phyloP scores from a whole-genome alignment of 2,113 vertebrate genomes.

The Plectropomus leopardus region DNA sequence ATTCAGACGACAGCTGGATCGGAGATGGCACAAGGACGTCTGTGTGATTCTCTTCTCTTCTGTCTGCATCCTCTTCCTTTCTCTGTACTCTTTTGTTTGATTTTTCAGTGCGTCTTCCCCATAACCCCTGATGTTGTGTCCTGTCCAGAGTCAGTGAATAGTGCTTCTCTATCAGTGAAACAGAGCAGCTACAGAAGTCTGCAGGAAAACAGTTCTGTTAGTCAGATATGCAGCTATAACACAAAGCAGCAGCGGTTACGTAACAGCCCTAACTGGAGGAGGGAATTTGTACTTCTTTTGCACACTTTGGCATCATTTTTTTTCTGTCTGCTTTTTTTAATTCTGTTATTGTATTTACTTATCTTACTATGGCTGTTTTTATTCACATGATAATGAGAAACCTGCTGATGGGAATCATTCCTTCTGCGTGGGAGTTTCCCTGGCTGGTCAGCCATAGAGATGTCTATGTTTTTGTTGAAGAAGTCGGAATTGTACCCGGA shows the following conservation, averaged over 20 bases:
- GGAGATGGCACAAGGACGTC: slow-evolving; percentile 50
- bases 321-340: slow-evolving; percentile 16
- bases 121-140: slow-evolving; percentile 60
- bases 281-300: slow-evolving; percentile 29
- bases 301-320: slow-evolving; percentile 14
- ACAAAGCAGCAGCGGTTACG: slow-evolving; percentile 60
- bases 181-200: slow-evolving; percentile 71
- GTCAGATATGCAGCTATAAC: slow-evolving; percentile 52
- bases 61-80: slow-evolving; percentile 34
- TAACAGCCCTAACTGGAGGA: slow-evolving; percentile 25
- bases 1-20: slow-evolving; percentile 55
- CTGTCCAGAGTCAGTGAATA: slow-evolving; percentile 56
- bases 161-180: slow-evolving; percentile 63
- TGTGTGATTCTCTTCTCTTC: slow-evolving; percentile 39
- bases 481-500: slow-evolving; percentile 23
- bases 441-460: neutral
- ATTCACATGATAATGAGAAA: slow-evolving; percentile 31
- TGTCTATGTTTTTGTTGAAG: slow-evolving; percentile 16
- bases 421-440: slow-evolving; percentile 44
- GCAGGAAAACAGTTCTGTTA: slow-evolving; percentile 61
- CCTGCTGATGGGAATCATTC: slow-evolving; percentile 36
- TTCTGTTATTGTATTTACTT: slow-evolving; percentile 31
- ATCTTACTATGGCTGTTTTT: slow-evolving; percentile 37
- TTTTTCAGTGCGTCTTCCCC: slow-evolving; percentile 33
- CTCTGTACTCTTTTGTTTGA: slow-evolving; percentile 49